A percentile compares a stretch with the other conserved stretches of the same genome.
phyloP scores from a whole-genome alignment of 37 sponge, comb jelly and placozoan species.

The Diacarnus erythraeanus region DNA sequence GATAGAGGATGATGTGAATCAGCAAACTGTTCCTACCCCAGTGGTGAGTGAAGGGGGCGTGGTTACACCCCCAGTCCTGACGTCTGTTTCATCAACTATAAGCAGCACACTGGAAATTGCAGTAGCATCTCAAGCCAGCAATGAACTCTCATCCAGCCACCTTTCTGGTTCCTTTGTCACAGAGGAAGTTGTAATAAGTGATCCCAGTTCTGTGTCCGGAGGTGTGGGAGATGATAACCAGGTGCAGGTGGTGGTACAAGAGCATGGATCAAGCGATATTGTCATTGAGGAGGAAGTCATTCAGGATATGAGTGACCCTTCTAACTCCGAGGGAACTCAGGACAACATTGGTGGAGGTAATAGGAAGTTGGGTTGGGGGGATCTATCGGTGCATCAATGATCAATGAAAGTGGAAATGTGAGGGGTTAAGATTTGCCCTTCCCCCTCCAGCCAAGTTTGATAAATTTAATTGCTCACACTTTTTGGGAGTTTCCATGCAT shows the following conservation, averaged over 20 bases:
- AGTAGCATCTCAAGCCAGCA: neutral
- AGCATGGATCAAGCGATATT: neutral
- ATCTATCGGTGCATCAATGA: no score
- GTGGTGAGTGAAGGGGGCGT: neutral
- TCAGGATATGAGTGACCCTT: neutral
- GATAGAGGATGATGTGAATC: neutral
- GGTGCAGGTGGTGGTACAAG: slow-evolving; percentile 41
- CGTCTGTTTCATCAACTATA: neutral
- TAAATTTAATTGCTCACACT: no score
- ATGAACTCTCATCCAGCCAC: slow-evolving; percentile 1
- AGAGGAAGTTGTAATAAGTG: slow-evolving; percentile 53
- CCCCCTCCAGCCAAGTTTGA: no score
- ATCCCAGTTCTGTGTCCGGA: slow-evolving; percentile 3
- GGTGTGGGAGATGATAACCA: neutral
- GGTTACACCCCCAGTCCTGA: neutral
- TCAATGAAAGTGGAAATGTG: no score
- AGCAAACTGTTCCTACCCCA: neutral
- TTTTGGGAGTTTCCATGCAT: no score
- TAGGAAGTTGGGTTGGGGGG: no score
- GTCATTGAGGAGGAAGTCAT: neutral
- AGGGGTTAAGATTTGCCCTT: no score
- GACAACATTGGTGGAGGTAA: no score
- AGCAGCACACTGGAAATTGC: neutral
- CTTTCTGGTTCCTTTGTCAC: neutral
- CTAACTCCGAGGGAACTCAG: neutral